A percentile compares a stretch with the other conserved stretches of the same genome.
Evolutionary conservation across 2,113 vertebrate species (phyloP).

Genomic region (Istiophorus platypterus): DNA sequence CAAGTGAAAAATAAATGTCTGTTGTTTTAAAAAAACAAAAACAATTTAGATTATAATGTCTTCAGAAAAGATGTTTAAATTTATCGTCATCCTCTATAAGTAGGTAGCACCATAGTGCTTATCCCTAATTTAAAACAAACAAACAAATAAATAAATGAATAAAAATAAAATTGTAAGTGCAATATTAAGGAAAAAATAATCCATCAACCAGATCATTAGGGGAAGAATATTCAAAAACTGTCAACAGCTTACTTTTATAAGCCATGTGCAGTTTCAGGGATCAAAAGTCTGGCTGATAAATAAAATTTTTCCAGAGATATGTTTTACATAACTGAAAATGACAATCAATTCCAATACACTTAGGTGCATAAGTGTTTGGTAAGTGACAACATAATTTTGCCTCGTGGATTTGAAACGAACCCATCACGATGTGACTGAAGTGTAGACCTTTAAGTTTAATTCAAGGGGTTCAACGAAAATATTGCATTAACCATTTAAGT

Average conservation of each 20-base stretch:
- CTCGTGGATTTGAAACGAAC: no score
- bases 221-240: not conserved
- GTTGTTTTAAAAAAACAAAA: not conserved
- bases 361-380: no score
- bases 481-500: no score
- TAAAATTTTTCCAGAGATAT: no score
- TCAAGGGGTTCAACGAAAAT: no score
- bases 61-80: not conserved
- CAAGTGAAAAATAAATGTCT: constrained; percentile 27
- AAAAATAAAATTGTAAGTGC: not conserved
- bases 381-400: no score
- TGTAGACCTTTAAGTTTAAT: no score
- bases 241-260: not conserved
- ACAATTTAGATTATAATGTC: not conserved
- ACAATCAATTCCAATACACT: no score
- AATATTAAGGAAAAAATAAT: not conserved
- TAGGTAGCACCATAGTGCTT: not conserved
- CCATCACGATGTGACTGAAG: no score
- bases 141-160: no score
- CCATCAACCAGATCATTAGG: not conserved
- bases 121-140: no score
- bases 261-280: constrained; percentile 6
- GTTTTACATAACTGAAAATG: no score
- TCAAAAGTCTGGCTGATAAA: not conserved
- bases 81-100: not conserved